Percentiles rank a stretch among this genome's conserved stretches.
These are phyloP conservation scores for Seira musarum DNA, from an alignment of 2,888 invertebrate species.

Conservation along the genomic window DNA sequence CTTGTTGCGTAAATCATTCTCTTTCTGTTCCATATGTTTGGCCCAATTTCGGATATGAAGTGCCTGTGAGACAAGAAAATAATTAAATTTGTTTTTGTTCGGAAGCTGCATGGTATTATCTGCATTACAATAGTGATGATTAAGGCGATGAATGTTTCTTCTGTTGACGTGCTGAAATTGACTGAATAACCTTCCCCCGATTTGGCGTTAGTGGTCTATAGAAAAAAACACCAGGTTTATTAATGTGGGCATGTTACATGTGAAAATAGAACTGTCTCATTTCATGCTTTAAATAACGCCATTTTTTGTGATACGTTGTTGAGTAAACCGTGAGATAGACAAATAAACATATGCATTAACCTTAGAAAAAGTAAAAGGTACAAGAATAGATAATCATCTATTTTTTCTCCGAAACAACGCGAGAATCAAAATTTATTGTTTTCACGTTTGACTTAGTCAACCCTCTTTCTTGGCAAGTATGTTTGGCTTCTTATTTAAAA, in stretches of 20 bases:
- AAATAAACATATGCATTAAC: constrained; percentile 31
- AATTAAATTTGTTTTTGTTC: background rate
- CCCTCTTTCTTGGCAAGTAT: constrained; percentile 58
- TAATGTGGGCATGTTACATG: background rate
- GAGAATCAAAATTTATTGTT: constrained; percentile 47
- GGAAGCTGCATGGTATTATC: background rate
- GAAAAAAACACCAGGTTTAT: background rate
- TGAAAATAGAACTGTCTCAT: background rate
- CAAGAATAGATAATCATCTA: constrained; percentile 5
- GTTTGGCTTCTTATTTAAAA: constrained; percentile 69
- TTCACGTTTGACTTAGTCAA: constrained; percentile 39
- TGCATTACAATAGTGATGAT: background rate
- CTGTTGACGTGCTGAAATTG: constrained; percentile 38
- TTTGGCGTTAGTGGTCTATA: constrained; percentile 16
- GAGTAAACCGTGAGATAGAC: background rate
- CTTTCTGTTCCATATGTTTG: constrained; percentile 10
- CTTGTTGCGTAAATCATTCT: constrained; percentile 17
- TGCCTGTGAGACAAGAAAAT: background rate
- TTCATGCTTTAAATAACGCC: background rate
- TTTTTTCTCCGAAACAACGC: constrained; percentile 17
- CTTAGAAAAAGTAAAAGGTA: constrained; percentile 53
- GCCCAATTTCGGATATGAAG: constrained; percentile 14
- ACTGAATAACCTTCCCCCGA: constrained; percentile 54
- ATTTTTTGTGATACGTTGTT: background rate
- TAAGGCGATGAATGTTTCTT: constrained; percentile 11